Base-by-base conservation (phyloP, 2,888 invertebrate genomes). In the Noctua janthina region DNA sequence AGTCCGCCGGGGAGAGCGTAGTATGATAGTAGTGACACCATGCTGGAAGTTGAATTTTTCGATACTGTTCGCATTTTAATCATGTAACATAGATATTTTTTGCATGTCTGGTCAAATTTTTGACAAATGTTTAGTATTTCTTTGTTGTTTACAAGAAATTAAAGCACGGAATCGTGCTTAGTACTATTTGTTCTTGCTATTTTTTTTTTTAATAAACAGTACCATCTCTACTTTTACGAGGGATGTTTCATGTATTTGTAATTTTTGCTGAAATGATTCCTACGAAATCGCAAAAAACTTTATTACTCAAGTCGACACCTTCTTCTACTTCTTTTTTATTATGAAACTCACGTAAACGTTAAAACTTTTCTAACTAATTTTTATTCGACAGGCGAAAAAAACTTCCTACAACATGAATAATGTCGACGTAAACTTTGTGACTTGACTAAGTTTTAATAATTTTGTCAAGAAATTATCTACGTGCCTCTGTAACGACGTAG, bases 331-430 rank as follows among this genome's bases (percentile, higher is more conserved):
- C 59, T 69, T 29, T 67, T 84, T 77, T 81, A 78, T 54, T 71
- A 76, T 72, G 54, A 71, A 73, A 68, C 72, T 78, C 80, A 73
- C 71, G 85, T 84, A 79, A 87, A 70, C 46, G 49, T 71, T 35
- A 20, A 29, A 69, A 87, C 62, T 74, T 87, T 82, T 46, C 43
- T 39, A 82, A 77, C 80, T 43, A 83, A 83, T 87, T 87, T 88
- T 88, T 83, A 87, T 88, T 88, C 86, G 68, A 79, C 74, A 68
- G 67, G 62, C 74, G 83, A 71, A 85, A 78, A 46, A 56, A 85
- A 66, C 74, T 82, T 77, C 46, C n/a, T 17, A 29, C 39, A 82
- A 78, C 86, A 83, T 82, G 77, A 86, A 77, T 84, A 74, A 85
- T 74, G 74, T 23, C 4, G 13, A 23, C 51, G 83, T 23, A 51